These are phyloP conservation scores for Knipowitschia caucasica DNA, from an alignment of 2,797 vertebrate species.

Conservation along the genomic window DNA sequence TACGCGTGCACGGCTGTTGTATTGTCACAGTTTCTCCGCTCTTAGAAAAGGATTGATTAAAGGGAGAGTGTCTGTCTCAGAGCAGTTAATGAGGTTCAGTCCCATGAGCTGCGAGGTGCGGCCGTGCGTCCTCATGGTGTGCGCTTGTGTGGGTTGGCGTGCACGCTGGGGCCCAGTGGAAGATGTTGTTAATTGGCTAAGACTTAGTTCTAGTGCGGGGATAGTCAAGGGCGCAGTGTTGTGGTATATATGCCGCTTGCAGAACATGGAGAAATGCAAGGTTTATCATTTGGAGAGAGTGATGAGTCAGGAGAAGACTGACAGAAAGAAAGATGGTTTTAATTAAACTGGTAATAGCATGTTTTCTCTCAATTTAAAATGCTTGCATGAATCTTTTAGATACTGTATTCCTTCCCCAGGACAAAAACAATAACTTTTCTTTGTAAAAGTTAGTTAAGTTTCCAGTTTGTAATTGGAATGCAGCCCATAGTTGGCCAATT, in stretches of 20 bases:
- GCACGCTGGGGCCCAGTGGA: constrained; percentile 59
- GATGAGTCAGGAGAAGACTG: constrained; percentile 55
- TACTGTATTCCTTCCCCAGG: not conserved
- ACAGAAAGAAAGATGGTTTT: constrained; percentile 70
- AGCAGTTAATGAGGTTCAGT: constrained; percentile 84
- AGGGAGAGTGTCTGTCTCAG: constrained; percentile 80
- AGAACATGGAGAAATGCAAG: constrained; percentile 39
- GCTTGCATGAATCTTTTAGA: constrained; percentile 16
- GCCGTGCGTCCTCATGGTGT: constrained; percentile 41
- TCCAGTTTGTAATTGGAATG: not conserved
- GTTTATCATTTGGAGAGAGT: constrained; percentile 48
- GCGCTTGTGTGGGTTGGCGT: constrained; percentile 48
- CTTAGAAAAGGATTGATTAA: constrained; percentile 83
- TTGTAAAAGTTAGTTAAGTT: not conserved
- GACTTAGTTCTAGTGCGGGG: constrained; percentile 71
- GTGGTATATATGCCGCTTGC: constrained; percentile 43
- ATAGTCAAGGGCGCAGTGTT: constrained; percentile 69
- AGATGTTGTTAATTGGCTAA: constrained; percentile 78
- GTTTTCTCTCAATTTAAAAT: constrained; percentile 33
- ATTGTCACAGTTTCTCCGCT: constrained; percentile 76
- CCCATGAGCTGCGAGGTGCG: constrained; percentile 73
- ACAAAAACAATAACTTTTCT: not conserved
- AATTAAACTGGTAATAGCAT: constrained; percentile 32
- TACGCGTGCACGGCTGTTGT: constrained; percentile 49
- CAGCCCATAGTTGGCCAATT: not conserved